Evolutionary conservation across 1,140 invertebrate species (phyloP), one percentile per base, ranked within the genome.

Genomic region (Drosophila novamexicana): DNA sequence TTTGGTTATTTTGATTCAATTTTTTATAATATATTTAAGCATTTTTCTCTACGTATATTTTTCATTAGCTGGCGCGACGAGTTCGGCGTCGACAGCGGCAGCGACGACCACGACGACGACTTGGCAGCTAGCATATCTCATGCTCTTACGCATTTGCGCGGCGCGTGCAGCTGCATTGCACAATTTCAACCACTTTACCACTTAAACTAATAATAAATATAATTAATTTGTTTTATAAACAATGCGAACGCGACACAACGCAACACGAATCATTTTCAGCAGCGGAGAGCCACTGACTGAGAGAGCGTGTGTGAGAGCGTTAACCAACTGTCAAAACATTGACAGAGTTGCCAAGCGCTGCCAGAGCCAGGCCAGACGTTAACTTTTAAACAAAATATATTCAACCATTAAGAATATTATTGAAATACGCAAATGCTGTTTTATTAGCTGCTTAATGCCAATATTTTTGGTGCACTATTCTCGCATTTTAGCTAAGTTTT

Each of bases 211-310:
- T 62, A 54, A 74, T 58, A 68, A 70, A 58, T 75, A 64, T 64
- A 75, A 75, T 70, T 70, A 75, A 75, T 75, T 70, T 75, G 72
- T 70, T 75, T 75, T 70, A 75, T 75, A 75, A 75, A 75, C 72
- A 70, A 70, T 62, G 71, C 65, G 67, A 64, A 75, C 58, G 67
- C 45, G 66, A 69, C 44, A 57, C 66, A 75, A 70, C 72, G 58
- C 66, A 75, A 63, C 66, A 70, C 72, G 72, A 63, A 63, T 59
- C 72, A 75, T 75, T 75, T 75, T 70, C 66, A 64, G 39, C 45
- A 64, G 72, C 67, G 52, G 47, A 63, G 65, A 70, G 71, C 50
- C 66, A 70, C 65, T 63, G 71, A 69, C 42, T 56, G 57, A 29
- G 49, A 39, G 34, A 36, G 65, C 36, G 34, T 16, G 10, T 6